Evolutionary conservation across 1,140 invertebrate genomes (phyloP), one percentile per base, ranked within the genome.

Genomic region (Coptotermes formosanus): DNA sequence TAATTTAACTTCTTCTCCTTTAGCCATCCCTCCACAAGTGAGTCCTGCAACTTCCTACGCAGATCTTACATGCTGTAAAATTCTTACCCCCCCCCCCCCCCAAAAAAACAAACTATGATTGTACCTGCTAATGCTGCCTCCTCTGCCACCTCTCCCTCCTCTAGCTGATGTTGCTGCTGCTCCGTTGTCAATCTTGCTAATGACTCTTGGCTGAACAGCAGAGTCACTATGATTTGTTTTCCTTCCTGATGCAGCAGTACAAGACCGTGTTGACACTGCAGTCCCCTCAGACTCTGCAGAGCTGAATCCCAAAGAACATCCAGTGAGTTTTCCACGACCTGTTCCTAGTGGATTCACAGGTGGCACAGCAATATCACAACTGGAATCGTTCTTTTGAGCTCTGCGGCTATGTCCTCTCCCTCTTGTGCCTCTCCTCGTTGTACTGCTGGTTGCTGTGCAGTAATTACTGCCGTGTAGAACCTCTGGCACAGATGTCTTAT

Each of bases 111-210:
- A 75, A 1, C 16, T 55, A 21, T 75, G n/a, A 75, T 25, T n/a
- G 25, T 75, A 75, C 64, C 52, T 84, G 45, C 30, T 59, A 21
- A 30, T 52, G 14, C 43, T 30, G 23, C 45, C 45, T 52, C 83
- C 83, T 52, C 48, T 45, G 30, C 83, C 48, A 48, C 83, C 83
- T 52, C 48, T 30, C 83, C 45, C 44, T 25, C 44, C 83, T 45
- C 83, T 52, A 45, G n/a, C 14, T 59, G 44, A 19, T 59, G 44
- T 52, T 84, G 83, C n/a, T 19, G 83, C 25, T 52, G 30, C 83
- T 84, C 44, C 30, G n/a, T 84, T 55, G 83, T 52, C 45, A 84
- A 75, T 75, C 64, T 75, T 75, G 64, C 64, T 75, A 25, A 75
- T 30, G 64, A 3, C n/a, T 12, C 64, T 75, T n/a, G 64, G 25